A percentile compares a stretch with the other conserved stretches of the same genome.
Conservation (phyloP, 1,140 invertebrate genomes). For the Holcopasites calliopsidis region DNA sequence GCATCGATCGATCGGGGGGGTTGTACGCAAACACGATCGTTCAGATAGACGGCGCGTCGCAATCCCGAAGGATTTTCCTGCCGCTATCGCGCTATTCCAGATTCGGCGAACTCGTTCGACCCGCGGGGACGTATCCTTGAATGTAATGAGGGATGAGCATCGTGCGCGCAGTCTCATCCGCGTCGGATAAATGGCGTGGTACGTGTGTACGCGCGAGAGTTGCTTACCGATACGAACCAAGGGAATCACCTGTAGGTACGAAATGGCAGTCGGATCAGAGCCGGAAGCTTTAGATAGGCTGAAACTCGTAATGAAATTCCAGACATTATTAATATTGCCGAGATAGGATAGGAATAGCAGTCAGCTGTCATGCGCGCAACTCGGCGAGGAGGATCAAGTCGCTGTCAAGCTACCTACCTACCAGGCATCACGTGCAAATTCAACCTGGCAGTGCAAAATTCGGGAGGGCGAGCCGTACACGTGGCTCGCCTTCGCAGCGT, state of each 20-base stretch:
- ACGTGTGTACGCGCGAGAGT: conserved; percentile 39
- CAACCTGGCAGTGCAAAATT: conserved; percentile 52
- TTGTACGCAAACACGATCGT: conserved; percentile 32
- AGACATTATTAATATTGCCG: conserved; percentile 69
- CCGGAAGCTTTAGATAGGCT: conserved; percentile 53
- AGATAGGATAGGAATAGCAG: conserved; percentile 62
- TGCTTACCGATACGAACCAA: conserved; percentile 34
- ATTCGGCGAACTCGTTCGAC: conserved; percentile 54
- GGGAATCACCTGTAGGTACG: conserved; percentile 40
- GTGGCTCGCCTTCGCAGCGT: conserved; percentile 10
- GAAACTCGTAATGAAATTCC: conserved; percentile 71
- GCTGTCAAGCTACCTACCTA: conserved; percentile 58
- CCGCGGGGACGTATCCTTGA: conserved; percentile 33
- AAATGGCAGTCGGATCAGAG: conserved; percentile 45
- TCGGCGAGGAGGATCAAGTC: conserved; percentile 60
- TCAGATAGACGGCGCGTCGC: not conserved
- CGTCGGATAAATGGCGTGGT: conserved; percentile 1
- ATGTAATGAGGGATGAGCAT: conserved; percentile 41
- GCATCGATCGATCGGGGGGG: conserved; percentile 4
- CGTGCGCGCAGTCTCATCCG: not conserved
- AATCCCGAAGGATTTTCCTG: conserved; percentile 42
- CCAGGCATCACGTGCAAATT: conserved; percentile 59
- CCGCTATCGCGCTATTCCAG: conserved; percentile 40
- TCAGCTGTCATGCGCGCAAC: conserved; percentile 59
- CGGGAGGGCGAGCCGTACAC: conserved; percentile 7